A percentile compares a stretch with the other conserved stretches of the same genome.
phyloP scores from a whole-genome alignment of 2,113 vertebrate genomes.

The Sminthopsis crassicaudata region DNA sequence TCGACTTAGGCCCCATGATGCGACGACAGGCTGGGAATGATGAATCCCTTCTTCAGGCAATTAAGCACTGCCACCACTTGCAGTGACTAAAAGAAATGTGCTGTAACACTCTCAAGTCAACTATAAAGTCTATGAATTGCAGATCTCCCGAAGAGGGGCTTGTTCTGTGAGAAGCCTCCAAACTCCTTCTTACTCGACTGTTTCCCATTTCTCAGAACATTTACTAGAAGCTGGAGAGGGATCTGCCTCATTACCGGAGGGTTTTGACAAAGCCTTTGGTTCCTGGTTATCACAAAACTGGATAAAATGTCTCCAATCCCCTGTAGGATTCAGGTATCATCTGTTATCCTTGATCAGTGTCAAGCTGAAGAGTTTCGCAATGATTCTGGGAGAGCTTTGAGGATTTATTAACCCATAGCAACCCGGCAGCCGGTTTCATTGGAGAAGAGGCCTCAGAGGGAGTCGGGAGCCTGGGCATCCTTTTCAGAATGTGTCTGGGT shows the following conservation, averaged over 20 bases:
- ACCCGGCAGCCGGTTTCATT: not conserved
- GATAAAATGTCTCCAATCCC: constrained; percentile 60
- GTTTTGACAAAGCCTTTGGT: constrained; percentile 64
- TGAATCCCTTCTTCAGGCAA: constrained; percentile 58
- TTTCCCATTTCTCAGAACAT: constrained; percentile 62
- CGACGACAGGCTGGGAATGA: constrained; percentile 62
- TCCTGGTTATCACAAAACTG: constrained; percentile 72
- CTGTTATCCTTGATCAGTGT: constrained; percentile 67
- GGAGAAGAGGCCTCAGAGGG: constrained; percentile 52
- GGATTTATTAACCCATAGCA: constrained; percentile 66
- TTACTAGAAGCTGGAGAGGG: constrained; percentile 59
- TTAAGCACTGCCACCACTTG: constrained; percentile 57
- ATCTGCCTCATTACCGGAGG: constrained; percentile 52
- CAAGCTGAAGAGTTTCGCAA: constrained; percentile 67
- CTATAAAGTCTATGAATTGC: constrained; percentile 60
- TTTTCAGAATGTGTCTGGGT: constrained; percentile 9
- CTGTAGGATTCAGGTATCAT: constrained; percentile 59
- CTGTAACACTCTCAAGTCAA: constrained; percentile 47
- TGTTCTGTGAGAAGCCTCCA: constrained; percentile 52
- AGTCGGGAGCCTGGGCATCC: constrained; percentile 55
- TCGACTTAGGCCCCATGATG: constrained; percentile 46
- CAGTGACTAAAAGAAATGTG: constrained; percentile 60
- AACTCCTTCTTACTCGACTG: constrained; percentile 36
- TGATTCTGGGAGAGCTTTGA: constrained; percentile 60
- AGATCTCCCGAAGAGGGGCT: constrained; percentile 38